A percentile compares a stretch with the other conserved stretches of the same genome.
These are phyloP conservation scores for Caenorhabditis briggsae DNA, from an alignment of 1,140 invertebrate species.

Conservation along the genomic window DNA sequence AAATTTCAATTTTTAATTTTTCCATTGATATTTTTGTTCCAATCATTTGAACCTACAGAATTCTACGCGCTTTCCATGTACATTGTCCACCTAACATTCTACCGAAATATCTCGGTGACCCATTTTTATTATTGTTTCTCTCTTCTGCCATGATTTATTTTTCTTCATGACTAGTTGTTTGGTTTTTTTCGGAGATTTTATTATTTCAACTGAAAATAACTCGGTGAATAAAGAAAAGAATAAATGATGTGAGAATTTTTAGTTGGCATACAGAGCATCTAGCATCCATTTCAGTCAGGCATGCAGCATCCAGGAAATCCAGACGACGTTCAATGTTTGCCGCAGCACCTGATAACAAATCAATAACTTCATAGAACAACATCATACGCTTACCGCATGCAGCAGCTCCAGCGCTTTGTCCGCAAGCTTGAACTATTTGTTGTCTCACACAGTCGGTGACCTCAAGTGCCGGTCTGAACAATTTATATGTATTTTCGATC, in stretches of 20 bases:
- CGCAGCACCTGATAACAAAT: conserved; percentile 11
- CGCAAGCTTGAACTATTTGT: conserved; percentile 34
- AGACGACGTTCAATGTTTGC: conserved; percentile 55
- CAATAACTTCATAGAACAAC: neutral
- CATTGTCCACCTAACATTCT: neutral
- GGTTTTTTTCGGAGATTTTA: neutral
- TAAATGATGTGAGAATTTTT: conserved; percentile 45
- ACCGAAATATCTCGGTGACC: neutral
- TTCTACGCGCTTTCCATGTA: conserved; percentile 43
- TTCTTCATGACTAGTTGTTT: neutral
- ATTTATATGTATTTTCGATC: neutral
- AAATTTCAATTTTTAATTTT: neutral
- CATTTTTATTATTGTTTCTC: neutral
- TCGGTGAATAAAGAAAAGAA: conserved; percentile 4
- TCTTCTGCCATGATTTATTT: conserved; percentile 8
- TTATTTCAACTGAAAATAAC: conserved; percentile 29
- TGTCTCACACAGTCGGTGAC: conserved; percentile 31
- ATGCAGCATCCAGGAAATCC: conserved; percentile 53
- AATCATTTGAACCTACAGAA: neutral
- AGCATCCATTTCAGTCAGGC: conserved; percentile 53
- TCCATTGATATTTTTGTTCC: neutral
- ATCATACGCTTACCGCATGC: conserved; percentile 1
- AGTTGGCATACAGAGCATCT: conserved; percentile 38
- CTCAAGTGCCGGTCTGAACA: neutral
- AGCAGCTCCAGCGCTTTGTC: conserved; percentile 20